Evolutionary conservation across 1,140 invertebrate genomes (phyloP).

Genomic region (Oncopodura yosiiana): DNA sequence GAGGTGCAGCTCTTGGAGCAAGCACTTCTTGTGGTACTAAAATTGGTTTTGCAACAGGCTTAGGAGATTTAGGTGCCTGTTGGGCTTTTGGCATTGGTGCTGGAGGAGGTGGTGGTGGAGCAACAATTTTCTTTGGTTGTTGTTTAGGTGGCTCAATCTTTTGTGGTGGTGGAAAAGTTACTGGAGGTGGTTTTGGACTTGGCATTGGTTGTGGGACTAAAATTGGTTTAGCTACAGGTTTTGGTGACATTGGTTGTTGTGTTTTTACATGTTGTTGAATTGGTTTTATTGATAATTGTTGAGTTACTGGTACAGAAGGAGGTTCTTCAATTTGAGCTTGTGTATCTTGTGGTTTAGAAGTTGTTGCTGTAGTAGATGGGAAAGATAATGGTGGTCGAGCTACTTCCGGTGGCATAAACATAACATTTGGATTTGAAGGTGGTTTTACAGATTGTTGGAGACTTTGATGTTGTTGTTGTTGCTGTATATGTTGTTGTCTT

Average conservation of each 20-base stretch:
- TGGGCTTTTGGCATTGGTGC: slow-evolving; percentile 1
- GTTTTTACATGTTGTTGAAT: too few relatives aligned
- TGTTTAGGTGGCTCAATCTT: slow-evolving; percentile 9
- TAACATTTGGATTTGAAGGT: slow-evolving; percentile 4
- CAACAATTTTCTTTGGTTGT: background rate
- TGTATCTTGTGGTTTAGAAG: too few relatives aligned
- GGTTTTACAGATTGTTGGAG: slow-evolving; percentile 9
- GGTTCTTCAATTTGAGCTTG: background rate
- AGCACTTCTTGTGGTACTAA: too few relatives aligned
- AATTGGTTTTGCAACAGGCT: slow-evolving; percentile 25
- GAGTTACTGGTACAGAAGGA: slow-evolving; percentile 1
- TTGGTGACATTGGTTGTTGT: background rate
- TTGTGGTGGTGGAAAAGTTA: too few relatives aligned
- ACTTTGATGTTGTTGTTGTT: background rate
- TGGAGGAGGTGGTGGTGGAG: background rate
- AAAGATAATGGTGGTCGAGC: slow-evolving; percentile 16
- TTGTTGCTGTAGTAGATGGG: background rate
- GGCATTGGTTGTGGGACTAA: too few relatives aligned
- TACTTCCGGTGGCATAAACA: slow-evolving; percentile 22
- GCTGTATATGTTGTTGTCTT: slow-evolving; percentile 5
- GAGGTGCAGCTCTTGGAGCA: too few relatives aligned
- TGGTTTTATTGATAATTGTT: too few relatives aligned
- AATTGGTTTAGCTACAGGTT: slow-evolving; percentile 25
- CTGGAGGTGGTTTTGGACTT: too few relatives aligned
- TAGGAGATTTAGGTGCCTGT: background rate